A percentile compares a stretch with the other conserved stretches of the same genome.
These are phyloP conservation scores for Falco biarmicus DNA, from an alignment of 2,797 vertebrate species.

Conservation along the genomic window DNA sequence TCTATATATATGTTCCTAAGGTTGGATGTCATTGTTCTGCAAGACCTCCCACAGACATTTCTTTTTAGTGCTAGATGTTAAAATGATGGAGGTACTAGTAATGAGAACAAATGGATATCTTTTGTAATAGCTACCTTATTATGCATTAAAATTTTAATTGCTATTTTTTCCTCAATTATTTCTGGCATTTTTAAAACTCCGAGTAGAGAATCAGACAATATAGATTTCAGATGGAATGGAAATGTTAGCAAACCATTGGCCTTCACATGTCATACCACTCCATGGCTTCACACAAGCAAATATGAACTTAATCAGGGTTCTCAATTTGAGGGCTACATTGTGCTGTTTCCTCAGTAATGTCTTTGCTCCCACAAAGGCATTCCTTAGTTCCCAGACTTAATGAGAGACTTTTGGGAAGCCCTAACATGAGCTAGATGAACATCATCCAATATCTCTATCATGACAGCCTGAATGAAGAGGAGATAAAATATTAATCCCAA, in stretches of 20 bases:
- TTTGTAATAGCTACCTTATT: background rate
- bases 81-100: background rate
- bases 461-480: background rate
- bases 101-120: background rate
- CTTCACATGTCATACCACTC: background rate
- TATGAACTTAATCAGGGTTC: background rate
- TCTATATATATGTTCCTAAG: background rate
- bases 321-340: background rate
- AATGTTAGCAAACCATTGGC: background rate
- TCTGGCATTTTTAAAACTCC: background rate
- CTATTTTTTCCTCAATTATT: background rate
- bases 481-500: background rate
- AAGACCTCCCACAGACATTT: background rate
- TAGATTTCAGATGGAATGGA: background rate
- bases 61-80: background rate
- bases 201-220: background rate
- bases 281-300: background rate
- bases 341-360: background rate
- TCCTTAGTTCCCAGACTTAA: background rate
- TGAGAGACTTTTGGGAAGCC: background rate
- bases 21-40: background rate
- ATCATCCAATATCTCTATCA: background rate
- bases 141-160: background rate
- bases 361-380: background rate
- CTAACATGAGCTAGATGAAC: background rate